Evolutionary conservation across 2,888 invertebrate species (phyloP).

Genomic region (Drosophila quasianomalipes): DNA sequence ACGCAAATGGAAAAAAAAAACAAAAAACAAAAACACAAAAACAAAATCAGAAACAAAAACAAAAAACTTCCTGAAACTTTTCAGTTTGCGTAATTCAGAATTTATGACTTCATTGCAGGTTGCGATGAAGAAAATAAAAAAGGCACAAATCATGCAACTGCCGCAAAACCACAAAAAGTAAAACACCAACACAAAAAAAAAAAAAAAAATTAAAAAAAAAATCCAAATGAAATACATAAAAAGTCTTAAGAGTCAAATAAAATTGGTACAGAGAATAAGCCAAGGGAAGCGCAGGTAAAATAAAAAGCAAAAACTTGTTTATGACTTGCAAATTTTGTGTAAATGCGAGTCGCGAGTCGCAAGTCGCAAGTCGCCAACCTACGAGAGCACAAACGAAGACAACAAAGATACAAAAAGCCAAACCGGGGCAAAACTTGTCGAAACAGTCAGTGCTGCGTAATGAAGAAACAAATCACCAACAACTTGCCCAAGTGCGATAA

Average conservation of each 20-base stretch:
- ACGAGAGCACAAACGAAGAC: conserved; percentile 25
- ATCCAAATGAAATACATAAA: conserved; percentile 40
- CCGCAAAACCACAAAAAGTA: conserved; percentile 24
- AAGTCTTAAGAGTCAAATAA: conserved; percentile 19
- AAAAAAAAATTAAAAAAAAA: conserved; percentile 5
- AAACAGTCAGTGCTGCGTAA: conserved; percentile 38
- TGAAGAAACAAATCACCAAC: conserved; percentile 58
- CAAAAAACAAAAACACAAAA: not conserved
- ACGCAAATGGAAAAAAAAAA: conserved; percentile 12
- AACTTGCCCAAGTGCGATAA: conserved; percentile 28
- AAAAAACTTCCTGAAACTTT: conserved; percentile 51
- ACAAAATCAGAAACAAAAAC: conserved; percentile 11
- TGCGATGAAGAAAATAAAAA: conserved; percentile 28
- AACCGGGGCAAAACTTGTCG: conserved; percentile 55
- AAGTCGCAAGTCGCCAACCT: conserved; percentile 31
- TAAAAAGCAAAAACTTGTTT: conserved; percentile 80
- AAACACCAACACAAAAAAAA: not conserved
- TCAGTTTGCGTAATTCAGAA: conserved; percentile 62
- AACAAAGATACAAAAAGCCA: conserved; percentile 16
- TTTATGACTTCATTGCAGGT: conserved; percentile 72
- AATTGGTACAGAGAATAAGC: conserved; percentile 32
- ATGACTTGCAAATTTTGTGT: conserved; percentile 79
- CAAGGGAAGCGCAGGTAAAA: conserved; percentile 54
- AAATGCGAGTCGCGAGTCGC: conserved; percentile 60
- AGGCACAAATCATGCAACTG: conserved; percentile 54